phyloP scores from a whole-genome alignment of 2,797 vertebrate genomes.

The Epinephelus coioides region DNA sequence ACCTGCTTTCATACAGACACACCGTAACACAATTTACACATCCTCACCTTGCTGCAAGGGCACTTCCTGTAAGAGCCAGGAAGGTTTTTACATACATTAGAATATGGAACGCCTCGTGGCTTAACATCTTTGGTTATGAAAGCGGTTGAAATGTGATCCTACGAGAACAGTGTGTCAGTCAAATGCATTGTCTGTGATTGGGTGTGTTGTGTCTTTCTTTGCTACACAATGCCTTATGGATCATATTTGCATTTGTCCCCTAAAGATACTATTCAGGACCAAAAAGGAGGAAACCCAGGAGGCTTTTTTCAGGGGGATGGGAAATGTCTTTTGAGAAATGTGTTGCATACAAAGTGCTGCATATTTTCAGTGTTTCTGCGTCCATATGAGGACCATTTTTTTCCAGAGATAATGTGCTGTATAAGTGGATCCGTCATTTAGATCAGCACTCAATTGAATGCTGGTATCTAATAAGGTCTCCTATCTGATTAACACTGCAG shows the following conservation, averaged over 20 bases:
- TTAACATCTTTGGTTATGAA: slow-evolving; percentile 40
- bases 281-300: slow-evolving; percentile 7
- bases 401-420: neutral
- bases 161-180: slow-evolving; percentile 39
- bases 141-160: slow-evolving; percentile 46
- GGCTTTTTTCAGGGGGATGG: slow-evolving; percentile 7
- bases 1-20: slow-evolving; percentile 56
- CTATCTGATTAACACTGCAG: too few relatives aligned
- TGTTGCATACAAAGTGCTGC: slow-evolving; percentile 26
- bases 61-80: slow-evolving; percentile 19
- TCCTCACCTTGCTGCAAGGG: slow-evolving; percentile 72
- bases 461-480: neutral
- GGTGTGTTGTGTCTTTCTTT: slow-evolving; percentile 40
- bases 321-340: slow-evolving; percentile 5
- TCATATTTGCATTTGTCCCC: slow-evolving; percentile 67
- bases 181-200: slow-evolving; percentile 40
- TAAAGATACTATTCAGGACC: slow-evolving; percentile 26
- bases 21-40: slow-evolving; percentile 53
- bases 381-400: neutral
- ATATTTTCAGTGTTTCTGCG: neutral
- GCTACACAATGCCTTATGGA: slow-evolving; percentile 38
- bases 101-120: slow-evolving; percentile 49
- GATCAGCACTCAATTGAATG: neutral
- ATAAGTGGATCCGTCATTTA: neutral
- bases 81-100: slow-evolving; percentile 77